Conservation (phyloP, 2,888 invertebrate species). For the Parelbella ahira region DNA sequence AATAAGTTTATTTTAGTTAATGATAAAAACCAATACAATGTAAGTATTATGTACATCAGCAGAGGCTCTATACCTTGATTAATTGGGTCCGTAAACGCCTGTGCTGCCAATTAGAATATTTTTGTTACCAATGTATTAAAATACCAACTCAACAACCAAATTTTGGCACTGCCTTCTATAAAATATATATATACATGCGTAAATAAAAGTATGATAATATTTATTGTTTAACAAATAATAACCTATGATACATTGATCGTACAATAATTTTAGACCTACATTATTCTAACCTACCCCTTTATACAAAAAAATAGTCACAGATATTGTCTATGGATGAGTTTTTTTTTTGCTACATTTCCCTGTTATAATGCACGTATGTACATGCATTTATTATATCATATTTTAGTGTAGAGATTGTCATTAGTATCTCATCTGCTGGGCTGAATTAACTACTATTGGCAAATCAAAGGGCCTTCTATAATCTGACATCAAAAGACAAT, state of each 20-base stretch:
- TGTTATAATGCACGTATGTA: no score
- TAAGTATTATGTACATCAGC: not conserved
- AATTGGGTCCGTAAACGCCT: not conserved
- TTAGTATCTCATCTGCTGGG: no score
- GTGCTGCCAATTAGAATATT: not conserved
- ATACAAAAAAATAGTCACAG: slow-evolving; percentile 31
- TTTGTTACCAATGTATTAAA: not conserved
- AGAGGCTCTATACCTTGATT: not conserved
- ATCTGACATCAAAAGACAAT: no score
- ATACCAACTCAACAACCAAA: slow-evolving; percentile 7
- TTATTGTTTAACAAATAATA: slow-evolving; percentile 8
- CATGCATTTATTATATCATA: no score
- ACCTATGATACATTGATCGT: slow-evolving; percentile 24
- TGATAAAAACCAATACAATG: slow-evolving; percentile 10
- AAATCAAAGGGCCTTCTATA: no score
- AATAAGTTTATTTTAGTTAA: slow-evolving; percentile 33
- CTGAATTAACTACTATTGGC: no score
- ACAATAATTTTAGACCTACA: slow-evolving; percentile 10
- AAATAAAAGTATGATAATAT: slow-evolving; percentile 12
- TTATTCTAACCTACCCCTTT: slow-evolving; percentile 29
- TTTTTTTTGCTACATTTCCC: no score
- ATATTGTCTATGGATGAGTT: no score
- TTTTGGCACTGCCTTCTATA: slow-evolving; percentile 34
- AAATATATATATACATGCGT: slow-evolving; percentile 20
- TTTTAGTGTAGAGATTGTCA: no score